Percentiles rank a stretch among this genome's conserved stretches.
phyloP scores from a whole-genome alignment of 2,113 vertebrate species.

The Anoura caudifer region DNA sequence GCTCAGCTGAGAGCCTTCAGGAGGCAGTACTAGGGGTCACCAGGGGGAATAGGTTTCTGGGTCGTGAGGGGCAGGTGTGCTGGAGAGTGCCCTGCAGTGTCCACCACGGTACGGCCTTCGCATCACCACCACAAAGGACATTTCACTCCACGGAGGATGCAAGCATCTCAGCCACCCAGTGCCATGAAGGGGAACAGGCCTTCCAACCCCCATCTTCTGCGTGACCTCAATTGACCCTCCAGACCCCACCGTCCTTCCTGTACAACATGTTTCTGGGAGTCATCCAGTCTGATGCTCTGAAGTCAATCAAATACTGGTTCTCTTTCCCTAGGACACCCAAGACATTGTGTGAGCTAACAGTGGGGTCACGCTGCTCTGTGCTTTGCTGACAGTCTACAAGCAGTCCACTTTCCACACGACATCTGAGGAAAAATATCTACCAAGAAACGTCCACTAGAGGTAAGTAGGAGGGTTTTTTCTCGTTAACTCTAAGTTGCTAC shows the following conservation, averaged over 20 bases:
- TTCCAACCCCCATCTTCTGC: background rate
- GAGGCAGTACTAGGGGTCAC: background rate
- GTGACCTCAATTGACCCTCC: background rate
- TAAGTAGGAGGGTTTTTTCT: background rate
- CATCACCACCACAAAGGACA: background rate
- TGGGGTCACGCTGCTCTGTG: background rate
- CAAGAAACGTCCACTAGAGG: background rate
- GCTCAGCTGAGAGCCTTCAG: background rate
- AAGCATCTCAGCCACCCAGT: background rate
- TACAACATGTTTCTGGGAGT: background rate
- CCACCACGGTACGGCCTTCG: background rate
- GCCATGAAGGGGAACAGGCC: background rate
- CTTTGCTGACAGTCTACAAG: background rate
- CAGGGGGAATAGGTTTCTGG: background rate
- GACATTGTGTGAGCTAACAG: background rate
- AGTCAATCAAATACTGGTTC: background rate
- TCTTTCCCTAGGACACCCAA: background rate
- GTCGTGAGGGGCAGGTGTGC: background rate
- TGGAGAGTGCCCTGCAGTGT: accelerated
- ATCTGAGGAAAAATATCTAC: background rate
- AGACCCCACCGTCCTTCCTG: background rate
- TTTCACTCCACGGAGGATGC: background rate
- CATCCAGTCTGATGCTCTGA: background rate
- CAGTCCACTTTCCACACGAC: background rate
- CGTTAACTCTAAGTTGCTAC: background rate